Evolutionary conservation across 53 echinoderm and acorn worm genomes (phyloP), one percentile per base, ranked within the genome.

Genomic region (Zoroaster sp.): DNA sequence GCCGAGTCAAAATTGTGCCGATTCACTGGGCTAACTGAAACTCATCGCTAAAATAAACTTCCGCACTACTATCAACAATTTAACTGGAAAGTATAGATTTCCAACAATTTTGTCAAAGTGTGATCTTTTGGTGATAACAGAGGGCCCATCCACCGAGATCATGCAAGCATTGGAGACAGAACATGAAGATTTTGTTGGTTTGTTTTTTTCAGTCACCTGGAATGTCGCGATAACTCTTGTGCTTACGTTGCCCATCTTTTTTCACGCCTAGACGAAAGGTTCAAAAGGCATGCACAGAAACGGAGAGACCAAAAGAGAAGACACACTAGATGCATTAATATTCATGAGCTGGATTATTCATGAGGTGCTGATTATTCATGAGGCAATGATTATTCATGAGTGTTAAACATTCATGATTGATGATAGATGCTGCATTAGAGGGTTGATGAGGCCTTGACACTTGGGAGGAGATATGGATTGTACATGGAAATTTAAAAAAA

Each of bases 201-300:
- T 28, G 65, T 33, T 34, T 46, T 82, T 42, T 65, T 55, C 34
- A 14, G 46, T 90, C 91, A 94, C 94, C 94, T 94, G 94, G 94
- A 76, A 88, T 90, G 82, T 91, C 91, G 52, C 91, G 88, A 91
- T 77, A 91, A 75, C 88, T 83, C 77, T 90, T 80, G 63, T 88
- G 68, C 74, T 77, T 91, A 23, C 36, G 71, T 34, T 63, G 87
- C 36, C 83, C 59, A 35, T 91, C 94, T 87, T 85, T 83, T 77
- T 88, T 92, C 88, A 88, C 85, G 83, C 89, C 92, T 92, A 77
- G 30, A 77, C 63, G 63, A 40, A 70, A 35, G 21, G 10, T 85
- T 47, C 40, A 70, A 63, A 70, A 85, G 49, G 71, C 85, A 85
- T 85, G 85, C 85, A 85, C 83, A 83, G 67, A 51, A 25, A 71